Conservation (phyloP, 2,113 vertebrate species). For the Indicator indicator region DNA sequence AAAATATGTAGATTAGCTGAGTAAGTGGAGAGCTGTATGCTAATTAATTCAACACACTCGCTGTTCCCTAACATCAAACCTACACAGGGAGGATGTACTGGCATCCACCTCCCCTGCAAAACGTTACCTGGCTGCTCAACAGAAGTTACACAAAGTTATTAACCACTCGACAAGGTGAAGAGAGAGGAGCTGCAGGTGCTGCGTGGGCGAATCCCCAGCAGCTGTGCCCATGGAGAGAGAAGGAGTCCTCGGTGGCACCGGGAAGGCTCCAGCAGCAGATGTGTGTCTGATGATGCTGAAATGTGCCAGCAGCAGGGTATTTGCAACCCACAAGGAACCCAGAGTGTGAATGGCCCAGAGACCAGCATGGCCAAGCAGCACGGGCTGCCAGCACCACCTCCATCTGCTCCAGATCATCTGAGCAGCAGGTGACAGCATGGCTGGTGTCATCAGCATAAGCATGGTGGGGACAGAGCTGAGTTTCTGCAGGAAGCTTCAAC, state of each 20-base stretch:
- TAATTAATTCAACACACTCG: conserved; percentile 49
- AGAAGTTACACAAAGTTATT: not conserved
- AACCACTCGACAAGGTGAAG: not conserved
- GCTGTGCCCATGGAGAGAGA: not conserved
- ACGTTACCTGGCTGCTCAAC: not conserved
- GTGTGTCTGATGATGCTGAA: not conserved
- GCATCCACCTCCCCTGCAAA: conserved; percentile 45
- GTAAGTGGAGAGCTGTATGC: conserved; percentile 33
- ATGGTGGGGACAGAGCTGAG: not conserved
- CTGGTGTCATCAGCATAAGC: rapidly evolving
- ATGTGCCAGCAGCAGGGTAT: not conserved
- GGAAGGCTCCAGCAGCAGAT: not conserved
- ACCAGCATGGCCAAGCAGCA: not conserved
- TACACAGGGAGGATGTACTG: conserved; percentile 19
- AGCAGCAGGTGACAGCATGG: not conserved
- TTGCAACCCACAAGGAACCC: not conserved
- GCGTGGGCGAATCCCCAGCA: not conserved
- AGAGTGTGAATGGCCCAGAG: not conserved
- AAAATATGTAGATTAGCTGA: conserved; percentile 46
- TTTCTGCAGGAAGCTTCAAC: not conserved
- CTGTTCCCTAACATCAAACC: conserved; percentile 63
- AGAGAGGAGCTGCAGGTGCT: not conserved
- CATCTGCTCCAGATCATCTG: rapidly evolving
- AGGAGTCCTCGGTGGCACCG: rapidly evolving
- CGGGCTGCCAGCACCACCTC: rapidly evolving